phyloP scores from a whole-genome alignment of 2,888 invertebrate genomes.

The Agrochola lychnidis region DNA sequence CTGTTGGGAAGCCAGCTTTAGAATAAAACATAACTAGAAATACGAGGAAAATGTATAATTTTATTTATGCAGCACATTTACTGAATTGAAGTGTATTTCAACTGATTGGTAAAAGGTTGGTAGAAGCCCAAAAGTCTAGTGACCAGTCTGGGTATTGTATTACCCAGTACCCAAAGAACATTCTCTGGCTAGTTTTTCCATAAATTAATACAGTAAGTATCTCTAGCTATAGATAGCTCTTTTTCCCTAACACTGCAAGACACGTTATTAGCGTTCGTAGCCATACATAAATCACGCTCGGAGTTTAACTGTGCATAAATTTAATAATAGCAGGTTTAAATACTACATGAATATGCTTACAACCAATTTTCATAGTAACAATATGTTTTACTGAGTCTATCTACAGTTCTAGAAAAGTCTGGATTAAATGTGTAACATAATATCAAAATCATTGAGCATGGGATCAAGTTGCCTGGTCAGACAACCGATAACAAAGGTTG shows the following conservation, averaged over 20 bases:
- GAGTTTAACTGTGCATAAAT: conserved; percentile 12
- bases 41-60: neutral
- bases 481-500: conserved; percentile 3
- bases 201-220: neutral
- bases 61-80: neutral
- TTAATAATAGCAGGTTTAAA: neutral
- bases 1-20: neutral
- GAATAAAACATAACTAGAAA: neutral
- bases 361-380: neutral
- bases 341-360: conserved; percentile 12
- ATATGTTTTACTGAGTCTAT: neutral
- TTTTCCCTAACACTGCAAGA: neutral
- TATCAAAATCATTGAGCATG: conserved; percentile 22
- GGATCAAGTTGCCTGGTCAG: conserved; percentile 37
- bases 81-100: neutral
- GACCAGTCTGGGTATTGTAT: neutral
- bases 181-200: neutral
- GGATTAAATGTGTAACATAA: conserved; percentile 18
- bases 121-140: neutral
- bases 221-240: neutral
- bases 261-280: conserved; percentile 24
- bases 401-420: neutral
- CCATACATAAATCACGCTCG: conserved; percentile 32
- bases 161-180: neutral
- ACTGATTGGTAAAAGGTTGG: neutral